A percentile compares a stretch with the other conserved stretches of the same genome.
Evolutionary conservation across 2,113 vertebrate species (phyloP).

Genomic region (Pyrgilauda ruficollis): DNA sequence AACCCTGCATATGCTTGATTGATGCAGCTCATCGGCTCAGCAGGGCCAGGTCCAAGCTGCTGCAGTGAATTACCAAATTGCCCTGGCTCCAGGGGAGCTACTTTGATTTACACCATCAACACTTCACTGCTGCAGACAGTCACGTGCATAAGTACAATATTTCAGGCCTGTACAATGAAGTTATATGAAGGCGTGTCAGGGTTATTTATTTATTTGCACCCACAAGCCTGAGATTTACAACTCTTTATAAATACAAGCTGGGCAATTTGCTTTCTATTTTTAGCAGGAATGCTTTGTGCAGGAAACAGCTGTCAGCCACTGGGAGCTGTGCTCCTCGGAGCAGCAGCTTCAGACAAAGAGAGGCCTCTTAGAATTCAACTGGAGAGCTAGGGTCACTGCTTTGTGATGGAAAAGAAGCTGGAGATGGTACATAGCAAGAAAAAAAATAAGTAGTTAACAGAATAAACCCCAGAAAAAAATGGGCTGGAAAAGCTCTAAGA

Average conservation of each 20-base stretch:
- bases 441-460: background rate
- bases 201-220: slow-evolving; percentile 56
- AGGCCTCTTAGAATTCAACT: background rate
- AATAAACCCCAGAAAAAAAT: background rate
- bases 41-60: slow-evolving; percentile 2
- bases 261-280: slow-evolving; percentile 57
- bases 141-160: background rate
- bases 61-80: slow-evolving; percentile 27
- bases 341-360: slow-evolving; percentile 32
- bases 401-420: background rate
- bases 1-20: slow-evolving; percentile 27
- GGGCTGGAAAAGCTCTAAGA: background rate
- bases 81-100: background rate
- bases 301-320: slow-evolving; percentile 35
- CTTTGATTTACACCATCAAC: slow-evolving; percentile 10
- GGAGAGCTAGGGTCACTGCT: background rate
- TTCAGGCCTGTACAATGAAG: slow-evolving; percentile 31
- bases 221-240: slow-evolving; percentile 31
- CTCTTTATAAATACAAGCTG: slow-evolving; percentile 18
- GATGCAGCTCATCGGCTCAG: background rate
- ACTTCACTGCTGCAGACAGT: background rate
- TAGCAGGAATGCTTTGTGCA: slow-evolving; percentile 18
- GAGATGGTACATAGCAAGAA: background rate
- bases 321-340: slow-evolving; percentile 14
- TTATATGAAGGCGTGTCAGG: background rate